Conservation (phyloP, 2,113 vertebrate species). For the Rhea pennata region DNA sequence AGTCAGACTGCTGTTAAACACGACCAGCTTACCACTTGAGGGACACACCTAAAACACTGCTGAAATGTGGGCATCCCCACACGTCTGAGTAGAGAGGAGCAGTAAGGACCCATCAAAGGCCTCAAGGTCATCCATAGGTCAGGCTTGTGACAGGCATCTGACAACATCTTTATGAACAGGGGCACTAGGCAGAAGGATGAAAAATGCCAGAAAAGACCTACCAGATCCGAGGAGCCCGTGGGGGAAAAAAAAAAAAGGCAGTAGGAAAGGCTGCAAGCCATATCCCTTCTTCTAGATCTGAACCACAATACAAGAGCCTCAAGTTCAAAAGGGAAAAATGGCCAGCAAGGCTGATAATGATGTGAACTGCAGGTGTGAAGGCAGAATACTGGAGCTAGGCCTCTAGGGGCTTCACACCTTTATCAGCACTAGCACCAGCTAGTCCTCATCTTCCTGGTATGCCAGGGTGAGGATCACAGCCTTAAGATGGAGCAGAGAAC, state of each 20-base stretch:
- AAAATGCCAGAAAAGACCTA: background rate
- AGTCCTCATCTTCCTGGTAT: no score
- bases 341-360: background rate
- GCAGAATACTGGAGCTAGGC: no score
- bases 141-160: background rate
- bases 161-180: background rate
- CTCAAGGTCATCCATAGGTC: no score
- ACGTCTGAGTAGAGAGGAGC: background rate
- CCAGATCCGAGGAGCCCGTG: background rate
- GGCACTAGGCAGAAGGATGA: background rate
- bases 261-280: background rate
- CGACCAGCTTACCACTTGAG: background rate
- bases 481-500: no score
- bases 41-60: background rate
- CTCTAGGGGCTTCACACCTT: no score
- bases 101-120: background rate
- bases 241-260: accelerated
- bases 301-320: background rate
- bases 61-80: background rate
- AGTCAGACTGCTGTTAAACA: background rate
- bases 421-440: no score
- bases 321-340: background rate
- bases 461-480: no score
- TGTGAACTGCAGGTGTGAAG: background rate
- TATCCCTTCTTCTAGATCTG: background rate